Evolutionary conservation across 1,140 invertebrate species (phyloP).

Genomic region (Rhopalosiphum padi): DNA sequence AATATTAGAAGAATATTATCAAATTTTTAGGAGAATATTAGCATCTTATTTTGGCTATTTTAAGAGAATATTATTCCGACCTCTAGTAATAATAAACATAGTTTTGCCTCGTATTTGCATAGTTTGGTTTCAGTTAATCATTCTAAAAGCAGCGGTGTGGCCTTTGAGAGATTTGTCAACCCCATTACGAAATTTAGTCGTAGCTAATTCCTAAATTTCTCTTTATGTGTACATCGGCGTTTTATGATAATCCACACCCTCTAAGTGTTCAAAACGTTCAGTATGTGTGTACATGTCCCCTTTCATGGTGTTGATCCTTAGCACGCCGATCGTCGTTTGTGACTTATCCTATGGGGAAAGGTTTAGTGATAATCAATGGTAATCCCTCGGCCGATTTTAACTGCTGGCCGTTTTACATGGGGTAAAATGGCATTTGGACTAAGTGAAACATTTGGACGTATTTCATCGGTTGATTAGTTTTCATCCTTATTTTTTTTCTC

Average conservation of each 20-base stretch:
- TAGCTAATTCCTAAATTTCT: conserved; percentile 41
- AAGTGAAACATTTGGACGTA: conserved; percentile 57
- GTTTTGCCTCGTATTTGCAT: not conserved
- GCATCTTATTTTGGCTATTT: too few species aligned
- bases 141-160: conserved; percentile 24
- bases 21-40: too few species aligned
- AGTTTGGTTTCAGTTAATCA: conserved; percentile 34
- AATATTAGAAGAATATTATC: too few species aligned
- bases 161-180: conserved; percentile 34
- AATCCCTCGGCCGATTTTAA: conserved; percentile 57
- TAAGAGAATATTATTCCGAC: too few species aligned
- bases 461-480: conserved; percentile 56
- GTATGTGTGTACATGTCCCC: conserved; percentile 19
- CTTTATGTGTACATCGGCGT: conserved; percentile 29
- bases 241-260: conserved; percentile 54
- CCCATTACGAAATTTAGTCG: conserved; percentile 39
- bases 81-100: not conserved
- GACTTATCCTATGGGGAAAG: conserved; percentile 57
- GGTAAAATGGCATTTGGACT: conserved; percentile 38
- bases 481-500: not conserved
- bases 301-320: conserved; percentile 37
- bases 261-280: conserved; percentile 27
- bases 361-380: conserved; percentile 58
- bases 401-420: conserved; percentile 39
- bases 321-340: conserved; percentile 51